Conservation (phyloP, 2,888 invertebrate genomes). For the Fabriciana adippe region DNA sequence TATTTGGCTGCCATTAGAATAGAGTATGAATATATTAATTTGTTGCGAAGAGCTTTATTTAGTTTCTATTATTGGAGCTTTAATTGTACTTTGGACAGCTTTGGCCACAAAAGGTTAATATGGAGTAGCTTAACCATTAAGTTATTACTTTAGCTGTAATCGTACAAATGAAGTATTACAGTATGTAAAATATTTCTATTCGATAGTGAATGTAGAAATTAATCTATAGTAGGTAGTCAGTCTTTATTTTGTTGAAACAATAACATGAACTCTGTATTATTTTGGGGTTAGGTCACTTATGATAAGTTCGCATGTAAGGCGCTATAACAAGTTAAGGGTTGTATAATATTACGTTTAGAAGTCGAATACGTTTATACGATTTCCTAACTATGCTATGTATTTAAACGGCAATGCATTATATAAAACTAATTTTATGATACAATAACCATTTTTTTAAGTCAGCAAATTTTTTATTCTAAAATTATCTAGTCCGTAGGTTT, state of each 20-base stretch:
- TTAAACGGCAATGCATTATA: neutral
- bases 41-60: conserved; percentile 68
- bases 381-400: neutral
- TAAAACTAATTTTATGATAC: neutral
- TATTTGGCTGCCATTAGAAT: conserved; percentile 61
- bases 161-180: too few species aligned
- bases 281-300: neutral
- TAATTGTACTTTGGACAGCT: conserved; percentile 65
- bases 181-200: neutral
- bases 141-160: too few species aligned
- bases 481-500: too few species aligned
- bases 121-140: too few species aligned
- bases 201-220: conserved; percentile 2
- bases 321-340: neutral
- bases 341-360: neutral
- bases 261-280: neutral
- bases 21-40: conserved; percentile 75
- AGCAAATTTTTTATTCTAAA: too few species aligned
- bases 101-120: too few species aligned
- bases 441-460: too few species aligned
- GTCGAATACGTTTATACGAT: neutral
- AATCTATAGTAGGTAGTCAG: neutral
- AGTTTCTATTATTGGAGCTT: conserved; percentile 76
- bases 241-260: neutral
- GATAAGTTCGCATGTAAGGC: neutral